These are phyloP conservation scores for Zaprionus africanus DNA, from an alignment of 1,140 invertebrate species.

Conservation along the genomic window DNA sequence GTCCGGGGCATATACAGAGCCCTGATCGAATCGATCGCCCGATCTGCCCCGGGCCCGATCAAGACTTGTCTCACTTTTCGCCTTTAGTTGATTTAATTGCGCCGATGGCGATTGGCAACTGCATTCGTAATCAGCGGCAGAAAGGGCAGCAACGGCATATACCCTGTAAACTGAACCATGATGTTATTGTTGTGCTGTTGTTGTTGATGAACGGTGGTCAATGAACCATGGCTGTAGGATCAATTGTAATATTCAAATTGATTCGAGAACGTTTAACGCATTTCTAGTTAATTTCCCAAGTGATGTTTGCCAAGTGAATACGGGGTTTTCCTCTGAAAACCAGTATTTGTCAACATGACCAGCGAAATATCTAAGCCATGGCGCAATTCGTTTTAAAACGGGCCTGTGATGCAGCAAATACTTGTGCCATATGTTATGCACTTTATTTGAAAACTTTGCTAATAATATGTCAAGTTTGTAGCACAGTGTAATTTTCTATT, in stretches of 20 bases:
- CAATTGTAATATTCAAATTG: conserved; percentile 2
- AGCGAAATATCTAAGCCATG: conserved; percentile 5
- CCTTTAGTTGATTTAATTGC: conserved; percentile 70
- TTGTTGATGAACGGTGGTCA: neutral
- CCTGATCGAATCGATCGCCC: conserved; percentile 1
- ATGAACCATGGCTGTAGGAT: neutral
- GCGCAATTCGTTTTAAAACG: conserved; percentile 2
- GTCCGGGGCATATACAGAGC: neutral
- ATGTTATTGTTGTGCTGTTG: neutral
- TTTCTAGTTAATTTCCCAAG: conserved; percentile 16
- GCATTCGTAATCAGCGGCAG: conserved; percentile 69
- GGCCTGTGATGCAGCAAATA: neutral
- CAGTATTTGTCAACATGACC: conserved; percentile 8
- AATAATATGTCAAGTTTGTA: neutral
- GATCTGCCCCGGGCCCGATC: neutral
- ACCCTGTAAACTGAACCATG: conserved; percentile 1
- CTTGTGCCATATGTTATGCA: neutral
- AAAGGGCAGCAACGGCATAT: neutral
- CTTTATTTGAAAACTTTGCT: neutral
- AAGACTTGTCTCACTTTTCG: conserved; percentile 22
- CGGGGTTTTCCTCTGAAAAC: neutral
- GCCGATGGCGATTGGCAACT: conserved; percentile 13
- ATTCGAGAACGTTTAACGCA: neutral
- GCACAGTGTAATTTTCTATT: neutral
- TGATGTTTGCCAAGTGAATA: conserved; percentile 1